phyloP scores from a whole-genome alignment of 2,113 vertebrate genomes.

The Varanus salvator region DNA sequence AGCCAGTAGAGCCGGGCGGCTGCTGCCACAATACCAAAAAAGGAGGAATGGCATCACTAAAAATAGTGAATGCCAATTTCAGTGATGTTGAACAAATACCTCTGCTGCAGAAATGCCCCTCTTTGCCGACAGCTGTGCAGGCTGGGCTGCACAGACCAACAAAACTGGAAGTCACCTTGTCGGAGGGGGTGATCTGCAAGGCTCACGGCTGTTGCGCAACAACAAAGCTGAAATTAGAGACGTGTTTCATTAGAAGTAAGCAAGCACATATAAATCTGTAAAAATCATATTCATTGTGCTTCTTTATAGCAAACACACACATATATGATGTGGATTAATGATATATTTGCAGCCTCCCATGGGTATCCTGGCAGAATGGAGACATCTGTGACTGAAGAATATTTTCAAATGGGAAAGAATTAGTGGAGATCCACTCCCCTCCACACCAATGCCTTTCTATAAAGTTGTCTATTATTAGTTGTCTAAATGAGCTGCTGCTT shows the following conservation, averaged over 20 bases:
- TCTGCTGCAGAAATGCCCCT: too few relatives aligned
- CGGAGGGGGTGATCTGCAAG: not conserved
- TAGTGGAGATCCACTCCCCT: conserved; percentile 49
- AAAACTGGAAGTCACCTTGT: too few relatives aligned
- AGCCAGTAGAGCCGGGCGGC: too few relatives aligned
- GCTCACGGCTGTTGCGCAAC: not conserved
- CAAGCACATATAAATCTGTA: not conserved
- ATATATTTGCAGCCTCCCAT: conserved; percentile 51
- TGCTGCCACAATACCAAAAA: too few relatives aligned
- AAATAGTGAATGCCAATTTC: too few relatives aligned
- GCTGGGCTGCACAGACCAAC: too few relatives aligned
- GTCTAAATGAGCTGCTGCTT: conserved; percentile 48
- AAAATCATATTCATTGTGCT: not conserved
- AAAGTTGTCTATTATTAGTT: conserved; percentile 70
- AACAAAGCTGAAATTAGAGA: conserved; percentile 9
- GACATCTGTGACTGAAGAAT: conserved; percentile 61
- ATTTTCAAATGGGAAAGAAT: conserved; percentile 57
- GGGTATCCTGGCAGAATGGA: conserved; percentile 59
- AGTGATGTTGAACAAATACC: too few relatives aligned
- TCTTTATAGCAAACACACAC: too few relatives aligned
- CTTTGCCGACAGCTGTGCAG: too few relatives aligned
- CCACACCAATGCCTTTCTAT: conserved; percentile 53
- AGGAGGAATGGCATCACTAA: too few relatives aligned
- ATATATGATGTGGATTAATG: not conserved
- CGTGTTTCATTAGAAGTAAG: not conserved